These are phyloP conservation scores for Brachypalpus laphriformis DNA, from an alignment of 2,888 invertebrate species.

Conservation along the genomic window DNA sequence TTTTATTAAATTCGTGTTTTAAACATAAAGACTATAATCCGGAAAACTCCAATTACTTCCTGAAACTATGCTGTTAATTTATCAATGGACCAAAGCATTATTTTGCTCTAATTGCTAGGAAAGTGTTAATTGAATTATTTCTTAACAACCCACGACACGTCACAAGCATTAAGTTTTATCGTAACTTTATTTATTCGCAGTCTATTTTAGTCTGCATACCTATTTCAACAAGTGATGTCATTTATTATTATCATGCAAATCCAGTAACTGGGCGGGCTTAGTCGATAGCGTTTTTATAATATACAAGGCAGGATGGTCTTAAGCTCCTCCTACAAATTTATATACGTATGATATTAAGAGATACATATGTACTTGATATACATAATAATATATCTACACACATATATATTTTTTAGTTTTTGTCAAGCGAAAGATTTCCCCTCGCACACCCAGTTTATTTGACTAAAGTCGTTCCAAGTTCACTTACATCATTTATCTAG, in stretches of 20 bases:
- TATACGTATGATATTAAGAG: no score
- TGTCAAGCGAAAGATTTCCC: no score
- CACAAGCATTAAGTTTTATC: not conserved
- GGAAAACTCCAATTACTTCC: no score
- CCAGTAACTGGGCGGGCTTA: not conserved
- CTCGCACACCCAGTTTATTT: no score
- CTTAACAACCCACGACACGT: not conserved
- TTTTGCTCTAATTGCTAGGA: not conserved
- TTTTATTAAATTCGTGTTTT: no score
- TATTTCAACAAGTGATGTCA: constrained; percentile 1
- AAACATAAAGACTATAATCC: no score
- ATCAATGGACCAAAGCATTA: not conserved
- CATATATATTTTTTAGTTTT: no score
- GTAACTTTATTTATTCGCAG: constrained; percentile 2
- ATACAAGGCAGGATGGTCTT: not conserved
- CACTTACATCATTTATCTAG: no score
- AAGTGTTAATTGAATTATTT: constrained; percentile 22
- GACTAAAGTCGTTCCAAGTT: no score
- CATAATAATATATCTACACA: no score
- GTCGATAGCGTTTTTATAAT: not conserved
- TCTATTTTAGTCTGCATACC: not conserved
- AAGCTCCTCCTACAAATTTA: no score
- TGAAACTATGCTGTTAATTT: constrained; percentile 1
- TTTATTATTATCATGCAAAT: not conserved
- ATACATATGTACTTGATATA: no score